These are phyloP conservation scores for Sesamia nonagrioides DNA, from an alignment of 1,140 invertebrate genomes.

Conservation along the genomic window DNA sequence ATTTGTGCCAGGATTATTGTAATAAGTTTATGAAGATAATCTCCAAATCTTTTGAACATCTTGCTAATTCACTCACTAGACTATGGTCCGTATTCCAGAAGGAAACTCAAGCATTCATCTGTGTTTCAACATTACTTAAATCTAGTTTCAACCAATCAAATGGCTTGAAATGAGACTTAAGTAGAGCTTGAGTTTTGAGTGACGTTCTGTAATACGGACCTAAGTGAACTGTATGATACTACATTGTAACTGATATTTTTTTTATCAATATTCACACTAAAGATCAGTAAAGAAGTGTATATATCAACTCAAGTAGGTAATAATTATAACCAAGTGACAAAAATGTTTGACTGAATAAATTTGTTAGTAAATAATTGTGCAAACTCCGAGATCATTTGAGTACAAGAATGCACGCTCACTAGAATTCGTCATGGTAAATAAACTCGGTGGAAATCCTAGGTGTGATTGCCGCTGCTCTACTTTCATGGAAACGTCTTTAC, in stretches of 20 bases:
- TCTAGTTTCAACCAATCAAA: too few relatives aligned
- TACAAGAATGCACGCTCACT: constrained; percentile 48
- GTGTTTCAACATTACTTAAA: too few relatives aligned
- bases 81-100: too few relatives aligned
- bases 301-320: not conserved
- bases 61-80: constrained; percentile 8
- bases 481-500: constrained; percentile 60
- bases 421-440: constrained; percentile 60
- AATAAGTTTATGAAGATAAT: constrained; percentile 17
- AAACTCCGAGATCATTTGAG: constrained; percentile 34
- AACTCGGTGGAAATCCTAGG: constrained; percentile 54
- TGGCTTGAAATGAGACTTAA: too few relatives aligned
- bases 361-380: constrained; percentile 45
- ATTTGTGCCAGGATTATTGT: constrained; percentile 3
- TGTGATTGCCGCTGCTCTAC: constrained; percentile 56
- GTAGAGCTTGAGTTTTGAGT: too few relatives aligned
- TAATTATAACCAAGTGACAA: constrained; percentile 49
- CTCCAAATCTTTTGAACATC: not conserved
- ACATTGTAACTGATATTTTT: too few relatives aligned
- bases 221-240: not conserved
- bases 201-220: too few relatives aligned
- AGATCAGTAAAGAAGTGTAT: not conserved
- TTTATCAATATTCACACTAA: too few relatives aligned
- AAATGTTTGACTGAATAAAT: constrained; percentile 42
- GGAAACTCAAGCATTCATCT: too few relatives aligned